Conservation (phyloP, 2,113 vertebrate species). For the Nibea coibor region DNA sequence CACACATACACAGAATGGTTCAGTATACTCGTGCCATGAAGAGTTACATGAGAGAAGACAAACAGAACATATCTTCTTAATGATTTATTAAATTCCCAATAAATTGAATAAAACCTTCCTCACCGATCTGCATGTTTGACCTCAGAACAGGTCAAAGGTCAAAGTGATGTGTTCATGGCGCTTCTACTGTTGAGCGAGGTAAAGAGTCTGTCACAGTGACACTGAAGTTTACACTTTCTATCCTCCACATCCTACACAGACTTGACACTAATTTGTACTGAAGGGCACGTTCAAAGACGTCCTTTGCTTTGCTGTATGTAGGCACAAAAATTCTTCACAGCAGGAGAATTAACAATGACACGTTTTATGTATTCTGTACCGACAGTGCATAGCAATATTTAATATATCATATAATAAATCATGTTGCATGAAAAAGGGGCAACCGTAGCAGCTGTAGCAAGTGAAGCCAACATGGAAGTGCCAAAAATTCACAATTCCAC, state of each 20-base stretch:
- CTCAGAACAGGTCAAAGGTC: constrained; percentile 1
- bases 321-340: background rate
- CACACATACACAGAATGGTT: background rate
- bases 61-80: background rate
- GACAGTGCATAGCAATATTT: too few species aligned
- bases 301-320: background rate
- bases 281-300: background rate
- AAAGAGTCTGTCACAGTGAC: background rate
- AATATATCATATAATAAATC: background rate
- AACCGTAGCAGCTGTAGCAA: too few species aligned
- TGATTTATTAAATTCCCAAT: background rate
- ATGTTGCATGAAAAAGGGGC: too few species aligned
- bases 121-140: constrained; percentile 21
- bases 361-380: too few species aligned
- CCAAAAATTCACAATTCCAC: background rate
- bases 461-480: too few species aligned
- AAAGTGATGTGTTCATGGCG: background rate
- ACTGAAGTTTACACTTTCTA: background rate
- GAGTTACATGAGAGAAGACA: background rate
- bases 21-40: background rate
- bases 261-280: background rate
- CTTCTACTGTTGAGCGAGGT: background rate
- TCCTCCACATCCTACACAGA: background rate
- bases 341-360: too few species aligned
- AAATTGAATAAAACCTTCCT: background rate